phyloP scores from a whole-genome alignment of 1,140 invertebrate species.

The Vanessa atalanta region DNA sequence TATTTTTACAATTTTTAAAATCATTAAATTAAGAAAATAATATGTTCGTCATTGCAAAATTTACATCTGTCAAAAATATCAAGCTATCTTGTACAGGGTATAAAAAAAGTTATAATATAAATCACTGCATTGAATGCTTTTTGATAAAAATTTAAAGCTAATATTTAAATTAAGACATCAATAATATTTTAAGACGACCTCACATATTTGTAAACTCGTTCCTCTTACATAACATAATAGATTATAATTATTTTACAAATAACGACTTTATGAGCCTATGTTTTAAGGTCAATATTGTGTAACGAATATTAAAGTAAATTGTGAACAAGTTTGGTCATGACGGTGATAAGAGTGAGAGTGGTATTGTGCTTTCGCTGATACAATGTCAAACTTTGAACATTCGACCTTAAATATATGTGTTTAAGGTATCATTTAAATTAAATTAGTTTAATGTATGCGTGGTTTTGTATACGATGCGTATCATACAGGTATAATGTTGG shows the following conservation, averaged over 20 bases:
- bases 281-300: conserved; percentile 11
- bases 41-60: too few species aligned
- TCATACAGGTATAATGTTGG: neutral
- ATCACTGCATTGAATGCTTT: too few species aligned
- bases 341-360: conserved; percentile 28
- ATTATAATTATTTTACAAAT: neutral
- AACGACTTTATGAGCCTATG: neutral
- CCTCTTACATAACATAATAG: conserved; percentile 16
- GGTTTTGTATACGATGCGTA: conserved; percentile 3
- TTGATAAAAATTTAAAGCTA: neutral
- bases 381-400: neutral
- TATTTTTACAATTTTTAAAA: too few species aligned
- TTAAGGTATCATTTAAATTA: conserved; percentile 18
- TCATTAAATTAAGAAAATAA: too few species aligned
- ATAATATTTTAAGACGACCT: neutral
- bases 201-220: conserved; percentile 9
- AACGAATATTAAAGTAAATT: conserved; percentile 4
- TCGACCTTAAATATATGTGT: neutral
- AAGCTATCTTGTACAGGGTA: too few species aligned
- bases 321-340: conserved; percentile 20
- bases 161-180: conserved; percentile 17
- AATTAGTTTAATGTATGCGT: neutral
- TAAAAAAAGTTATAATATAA: too few species aligned
- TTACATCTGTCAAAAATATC: too few species aligned
- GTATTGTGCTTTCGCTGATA: conserved; percentile 23